These are phyloP conservation scores for Brachirus orientalis DNA, from an alignment of 2,113 vertebrate genomes.

Conservation along the genomic window DNA sequence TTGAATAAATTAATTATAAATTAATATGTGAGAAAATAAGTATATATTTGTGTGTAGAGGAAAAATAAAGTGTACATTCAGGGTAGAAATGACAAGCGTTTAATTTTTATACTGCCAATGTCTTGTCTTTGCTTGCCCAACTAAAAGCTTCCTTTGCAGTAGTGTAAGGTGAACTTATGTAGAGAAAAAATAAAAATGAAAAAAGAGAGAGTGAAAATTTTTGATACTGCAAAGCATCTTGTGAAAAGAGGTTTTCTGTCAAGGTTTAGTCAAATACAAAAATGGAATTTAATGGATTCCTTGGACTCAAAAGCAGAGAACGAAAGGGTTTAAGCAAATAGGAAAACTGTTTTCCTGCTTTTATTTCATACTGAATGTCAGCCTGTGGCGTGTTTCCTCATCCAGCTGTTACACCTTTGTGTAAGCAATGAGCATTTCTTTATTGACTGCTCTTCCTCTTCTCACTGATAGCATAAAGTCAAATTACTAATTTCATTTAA, in stretches of 20 bases:
- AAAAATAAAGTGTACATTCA: neutral
- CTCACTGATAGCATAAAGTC: neutral
- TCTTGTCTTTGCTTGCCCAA: too few relatives aligned
- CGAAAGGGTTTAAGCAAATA: constrained; percentile 9
- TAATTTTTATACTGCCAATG: too few relatives aligned
- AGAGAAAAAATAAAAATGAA: too few relatives aligned
- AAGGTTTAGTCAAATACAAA: constrained; percentile 44
- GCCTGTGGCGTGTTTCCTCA: neutral
- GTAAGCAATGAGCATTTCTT: constrained; percentile 12
- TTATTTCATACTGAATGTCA: constrained; percentile 11
- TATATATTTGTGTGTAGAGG: neutral
- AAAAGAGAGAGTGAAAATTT: neutral
- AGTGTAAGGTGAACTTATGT: neutral
- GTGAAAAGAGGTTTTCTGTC: constrained; percentile 17
- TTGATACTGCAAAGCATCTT: constrained; percentile 17
- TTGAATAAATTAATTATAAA: neutral
- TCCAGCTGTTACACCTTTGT: neutral
- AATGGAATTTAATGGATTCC: constrained; percentile 43
- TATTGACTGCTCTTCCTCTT: neutral
- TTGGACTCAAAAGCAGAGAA: constrained; percentile 4
- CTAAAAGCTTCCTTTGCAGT: neutral
- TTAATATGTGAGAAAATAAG: neutral
- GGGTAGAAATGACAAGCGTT: neutral
- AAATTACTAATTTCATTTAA: neutral
- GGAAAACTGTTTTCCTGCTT: neutral